Evolutionary conservation across 2,797 vertebrate genomes (phyloP), one percentile per base, ranked within the genome.

Genomic region (Muraenolepis orangiensis): DNA sequence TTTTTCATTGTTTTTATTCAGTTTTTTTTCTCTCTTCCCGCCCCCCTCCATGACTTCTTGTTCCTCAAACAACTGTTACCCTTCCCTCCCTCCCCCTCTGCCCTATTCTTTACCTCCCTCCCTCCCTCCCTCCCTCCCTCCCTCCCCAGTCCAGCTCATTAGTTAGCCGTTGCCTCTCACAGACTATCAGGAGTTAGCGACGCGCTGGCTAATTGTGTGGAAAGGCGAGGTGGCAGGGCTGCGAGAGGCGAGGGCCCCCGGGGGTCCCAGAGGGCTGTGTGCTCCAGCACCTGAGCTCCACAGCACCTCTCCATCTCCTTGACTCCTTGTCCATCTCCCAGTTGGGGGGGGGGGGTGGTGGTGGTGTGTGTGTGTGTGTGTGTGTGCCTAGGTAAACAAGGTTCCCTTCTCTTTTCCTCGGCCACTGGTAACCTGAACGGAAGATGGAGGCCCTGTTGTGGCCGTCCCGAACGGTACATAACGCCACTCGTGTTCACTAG

Each of bases 381-480:
- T 57, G 51, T 57, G n/a, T 88, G 91, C 87, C 90, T 92, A 91
- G 89, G 94, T 94, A 94, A 94, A 95, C 93, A 94, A 86, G 84
- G 85, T 81, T 86, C 78, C 70, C 16, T 26, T 73, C 74, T 46
- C 78, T 72, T n/a, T 69, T 80, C 73, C 75, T 75, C 80, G 0
- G 69, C n/a, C 31, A 12, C 20, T 20, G 23, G 23, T 11, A 1
- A 12, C 23, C 36, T 38, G 10, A 38, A 38, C 36, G 36, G 36
- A 38, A 6, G 1, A 7, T 1, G 12, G 36, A 38, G 36, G 36
- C 8, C 36, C 36, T 11, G 36, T 38, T 12, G 4, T 38, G 36
- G 36, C 12, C 36, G 32, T 34, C 32, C 32, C 32, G 32, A 34
- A 4, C 32, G 3, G 32, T 8, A 34, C 32, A 34, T 8, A 34